phyloP scores from a whole-genome alignment of 2,113 vertebrate genomes.

The Ranitomeya variabilis region DNA sequence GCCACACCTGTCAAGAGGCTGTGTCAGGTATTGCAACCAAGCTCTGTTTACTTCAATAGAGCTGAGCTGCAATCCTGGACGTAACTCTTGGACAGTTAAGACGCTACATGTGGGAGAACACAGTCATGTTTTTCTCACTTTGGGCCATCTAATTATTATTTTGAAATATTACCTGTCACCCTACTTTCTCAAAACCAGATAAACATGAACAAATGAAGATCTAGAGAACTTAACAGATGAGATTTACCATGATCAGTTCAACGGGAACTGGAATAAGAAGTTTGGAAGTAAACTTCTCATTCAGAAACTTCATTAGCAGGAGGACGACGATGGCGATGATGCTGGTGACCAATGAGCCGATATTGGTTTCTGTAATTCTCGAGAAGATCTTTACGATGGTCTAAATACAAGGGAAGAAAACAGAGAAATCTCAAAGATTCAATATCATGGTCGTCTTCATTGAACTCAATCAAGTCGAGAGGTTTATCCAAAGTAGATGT shows the following conservation, averaged over 20 bases:
- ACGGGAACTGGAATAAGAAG: conserved; percentile 85
- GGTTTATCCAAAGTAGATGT: background rate
- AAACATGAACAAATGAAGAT: background rate
- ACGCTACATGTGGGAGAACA: too few relatives aligned
- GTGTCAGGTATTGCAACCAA: too few relatives aligned
- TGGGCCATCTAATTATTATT: too few relatives aligned
- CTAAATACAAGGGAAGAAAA: conserved; percentile 65
- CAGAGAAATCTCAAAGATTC: background rate
- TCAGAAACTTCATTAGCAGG: conserved; percentile 81
- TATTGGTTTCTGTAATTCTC: conserved; percentile 73
- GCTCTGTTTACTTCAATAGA: too few relatives aligned
- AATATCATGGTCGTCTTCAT: background rate
- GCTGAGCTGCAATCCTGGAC: too few relatives aligned
- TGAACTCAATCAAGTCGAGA: background rate
- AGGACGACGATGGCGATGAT: conserved; percentile 78
- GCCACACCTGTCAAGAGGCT: too few relatives aligned
- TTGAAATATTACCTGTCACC: background rate
- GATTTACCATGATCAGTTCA: conserved; percentile 84
- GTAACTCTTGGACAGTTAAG: too few relatives aligned
- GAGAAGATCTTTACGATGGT: conserved; percentile 78
- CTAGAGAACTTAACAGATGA: background rate
- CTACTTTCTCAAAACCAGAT: background rate
- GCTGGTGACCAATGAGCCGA: conserved; percentile 79
- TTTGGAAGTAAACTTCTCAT: conserved; percentile 70
- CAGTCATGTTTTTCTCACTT: too few relatives aligned